Evolutionary conservation across 2,797 vertebrate species (phyloP), one percentile per base, ranked within the genome.

Genomic region (Champsocephalus esox): DNA sequence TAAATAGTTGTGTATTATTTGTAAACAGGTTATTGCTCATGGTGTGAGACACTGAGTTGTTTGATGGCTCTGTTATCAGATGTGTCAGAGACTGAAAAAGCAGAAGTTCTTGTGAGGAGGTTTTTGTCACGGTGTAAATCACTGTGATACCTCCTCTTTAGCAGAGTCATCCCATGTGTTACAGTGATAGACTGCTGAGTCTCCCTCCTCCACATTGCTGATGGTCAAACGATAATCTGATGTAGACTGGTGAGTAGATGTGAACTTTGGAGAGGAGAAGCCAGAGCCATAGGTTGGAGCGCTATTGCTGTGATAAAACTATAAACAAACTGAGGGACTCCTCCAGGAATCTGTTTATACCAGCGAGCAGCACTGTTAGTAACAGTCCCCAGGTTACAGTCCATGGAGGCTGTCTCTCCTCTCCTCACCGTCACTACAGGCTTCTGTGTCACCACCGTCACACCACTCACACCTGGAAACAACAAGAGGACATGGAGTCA

Each of bases 401-500:
- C 70, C 73, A 93, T 75, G 78, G 63, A 74, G 80, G 32, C 83
- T 41, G 71, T 87, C 57, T 90, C 46, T 87, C 89, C 89, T 84
- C 11, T 83, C 62, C 11, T 83, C 77, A 83, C 9, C 1, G 71
- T 17, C 72, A 88, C 58, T 83, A 73, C 83, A 79, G 78, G 34
- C 52, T 72, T 87, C 88, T 94, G 93, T 60, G 89, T 93, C 9
- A 91, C 44, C 79, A 85, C 82, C 6, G 64, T 84, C 75, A 82
- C 87, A 85, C 79, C 83, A 75, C 87, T 88, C 75, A 89, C 90
- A 90, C 83, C 91, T 92, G 88, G 54, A 86, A 81, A 87, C 61
- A 84, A 86, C 65, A 85, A 81, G 77, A 87, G 4, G 41, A 86
- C 70, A 84, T 46, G 21, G 50, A 82, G 85, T 79, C 56, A 86